These are phyloP conservation scores for Neodon shergylaensis DNA, from an alignment of 2,113 vertebrate genomes.

Conservation along the genomic window DNA sequence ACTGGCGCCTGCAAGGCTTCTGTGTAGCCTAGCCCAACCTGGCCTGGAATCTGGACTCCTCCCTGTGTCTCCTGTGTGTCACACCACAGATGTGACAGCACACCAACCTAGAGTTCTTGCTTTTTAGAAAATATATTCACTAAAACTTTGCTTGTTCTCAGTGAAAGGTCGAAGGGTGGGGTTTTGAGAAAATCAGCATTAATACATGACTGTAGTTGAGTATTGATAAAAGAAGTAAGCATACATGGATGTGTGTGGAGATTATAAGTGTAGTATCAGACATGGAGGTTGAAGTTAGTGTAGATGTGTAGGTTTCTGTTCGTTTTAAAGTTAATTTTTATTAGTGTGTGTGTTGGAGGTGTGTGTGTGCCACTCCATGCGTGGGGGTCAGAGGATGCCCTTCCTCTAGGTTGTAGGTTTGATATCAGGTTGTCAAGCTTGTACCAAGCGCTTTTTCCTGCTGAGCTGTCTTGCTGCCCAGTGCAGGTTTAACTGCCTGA, in stretches of 20 bases:
- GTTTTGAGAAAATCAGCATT: constrained; percentile 2
- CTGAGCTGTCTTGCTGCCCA: neutral
- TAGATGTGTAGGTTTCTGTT: neutral
- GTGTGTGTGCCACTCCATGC: neutral
- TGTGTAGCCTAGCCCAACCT: neutral
- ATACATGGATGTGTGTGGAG: neutral
- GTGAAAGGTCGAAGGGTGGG: neutral
- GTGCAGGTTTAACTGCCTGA: neutral
- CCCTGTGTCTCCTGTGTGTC: neutral
- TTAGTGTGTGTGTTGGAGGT: too few species aligned
- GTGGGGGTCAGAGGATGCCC: neutral
- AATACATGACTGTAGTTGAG: neutral
- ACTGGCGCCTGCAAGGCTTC: neutral
- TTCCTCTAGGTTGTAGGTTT: neutral
- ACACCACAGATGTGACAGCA: neutral
- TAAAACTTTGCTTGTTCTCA: neutral
- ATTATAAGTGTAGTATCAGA: neutral
- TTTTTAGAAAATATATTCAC: neutral
- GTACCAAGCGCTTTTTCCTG: neutral
- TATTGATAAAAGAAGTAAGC: neutral
- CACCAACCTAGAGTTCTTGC: neutral
- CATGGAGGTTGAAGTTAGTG: neutral
- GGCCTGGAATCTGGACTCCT: neutral
- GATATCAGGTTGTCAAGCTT: neutral
- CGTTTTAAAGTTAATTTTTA: neutral